phyloP scores from a whole-genome alignment of 1,140 invertebrate species.

The Drosophila ficusphila region DNA sequence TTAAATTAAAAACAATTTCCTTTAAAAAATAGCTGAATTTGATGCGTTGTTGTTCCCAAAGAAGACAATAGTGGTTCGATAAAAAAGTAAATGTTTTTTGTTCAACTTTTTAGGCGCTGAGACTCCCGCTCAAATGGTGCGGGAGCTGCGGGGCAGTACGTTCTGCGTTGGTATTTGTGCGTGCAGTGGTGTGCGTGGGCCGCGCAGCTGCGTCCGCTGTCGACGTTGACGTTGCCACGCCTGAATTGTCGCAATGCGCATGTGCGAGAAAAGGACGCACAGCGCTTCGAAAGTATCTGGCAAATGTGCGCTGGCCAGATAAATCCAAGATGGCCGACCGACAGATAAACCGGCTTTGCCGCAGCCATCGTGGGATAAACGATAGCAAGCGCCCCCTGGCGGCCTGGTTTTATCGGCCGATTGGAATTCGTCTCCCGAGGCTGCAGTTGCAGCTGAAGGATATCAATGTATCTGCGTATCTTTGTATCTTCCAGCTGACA shows the following conservation, averaged over 20 bases:
- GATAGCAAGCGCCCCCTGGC: conserved; percentile 24
- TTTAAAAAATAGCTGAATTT: background rate
- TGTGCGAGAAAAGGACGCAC: conserved; percentile 75
- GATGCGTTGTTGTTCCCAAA: background rate
- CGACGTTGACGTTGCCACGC: conserved; percentile 62
- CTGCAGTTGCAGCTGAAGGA: conserved; percentile 20
- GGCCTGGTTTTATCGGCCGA: conserved; percentile 45
- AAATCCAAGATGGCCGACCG: conserved; percentile 72
- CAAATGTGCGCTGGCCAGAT: conserved; percentile 53
- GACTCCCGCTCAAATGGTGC: conserved; percentile 3
- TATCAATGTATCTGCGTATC: conserved; percentile 18
- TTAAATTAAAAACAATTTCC: background rate
- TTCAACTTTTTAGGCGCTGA: conserved; percentile 22
- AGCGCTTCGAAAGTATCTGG: conserved; percentile 25
- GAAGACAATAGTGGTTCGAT: background rate
- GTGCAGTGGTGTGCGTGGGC: conserved; percentile 59
- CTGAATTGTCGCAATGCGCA: conserved; percentile 54
- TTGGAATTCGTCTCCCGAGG: conserved; percentile 43
- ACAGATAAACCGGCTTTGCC: conserved; percentile 52
- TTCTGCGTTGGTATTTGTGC: conserved; percentile 50
- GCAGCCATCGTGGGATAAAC: conserved; percentile 6
- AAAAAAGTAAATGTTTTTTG: background rate
- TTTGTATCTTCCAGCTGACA: conserved; percentile 18
- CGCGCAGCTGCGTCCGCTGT: conserved; percentile 31
- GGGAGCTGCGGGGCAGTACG: background rate